These are phyloP conservation scores for Ciona savignyi DNA, from an alignment of 23 tunicate species.

Conservation along the genomic window DNA sequence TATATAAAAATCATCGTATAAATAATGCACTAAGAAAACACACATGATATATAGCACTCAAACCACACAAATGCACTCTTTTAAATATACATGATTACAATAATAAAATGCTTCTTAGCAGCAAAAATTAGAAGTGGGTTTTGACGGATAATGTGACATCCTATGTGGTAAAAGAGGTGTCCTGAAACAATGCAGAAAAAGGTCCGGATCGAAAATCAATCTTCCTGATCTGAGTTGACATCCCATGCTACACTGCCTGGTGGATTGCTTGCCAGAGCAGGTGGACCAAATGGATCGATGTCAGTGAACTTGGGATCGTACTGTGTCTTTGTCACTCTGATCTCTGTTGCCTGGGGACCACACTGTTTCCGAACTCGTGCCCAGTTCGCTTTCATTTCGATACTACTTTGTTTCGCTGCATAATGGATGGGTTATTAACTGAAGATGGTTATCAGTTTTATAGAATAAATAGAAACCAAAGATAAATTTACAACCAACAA, in stretches of 20 bases:
- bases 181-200: neutral
- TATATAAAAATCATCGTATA: too few relatives aligned
- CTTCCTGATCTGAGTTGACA: neutral
- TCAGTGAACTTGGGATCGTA: slow-evolving; percentile 1
- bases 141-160: too few relatives aligned
- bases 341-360: slow-evolving; percentile 45
- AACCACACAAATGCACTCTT: neutral
- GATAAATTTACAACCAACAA: too few relatives aligned
- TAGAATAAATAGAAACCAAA: too few relatives aligned
- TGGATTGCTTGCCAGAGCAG: slow-evolving; percentile 1
- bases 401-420: slow-evolving; percentile 49
- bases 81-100: neutral
- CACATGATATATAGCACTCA: too few relatives aligned
- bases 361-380: slow-evolving; percentile 45
- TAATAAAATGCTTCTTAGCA: neutral
- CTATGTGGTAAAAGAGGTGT: too few relatives aligned
- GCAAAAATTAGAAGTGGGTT: too few relatives aligned
- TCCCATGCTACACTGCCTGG: slow-evolving; percentile 13
- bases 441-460: neutral
- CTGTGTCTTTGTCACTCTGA: slow-evolving; percentile 12
- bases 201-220: too few relatives aligned
- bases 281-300: slow-evolving; percentile 56
- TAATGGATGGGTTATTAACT: neutral
- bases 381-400: slow-evolving; percentile 74
- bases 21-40: too few relatives aligned